Evolutionary conservation across 2,797 vertebrate genomes (phyloP), one percentile per base, ranked within the genome.

Genomic region (Sternotherus odoratus): DNA sequence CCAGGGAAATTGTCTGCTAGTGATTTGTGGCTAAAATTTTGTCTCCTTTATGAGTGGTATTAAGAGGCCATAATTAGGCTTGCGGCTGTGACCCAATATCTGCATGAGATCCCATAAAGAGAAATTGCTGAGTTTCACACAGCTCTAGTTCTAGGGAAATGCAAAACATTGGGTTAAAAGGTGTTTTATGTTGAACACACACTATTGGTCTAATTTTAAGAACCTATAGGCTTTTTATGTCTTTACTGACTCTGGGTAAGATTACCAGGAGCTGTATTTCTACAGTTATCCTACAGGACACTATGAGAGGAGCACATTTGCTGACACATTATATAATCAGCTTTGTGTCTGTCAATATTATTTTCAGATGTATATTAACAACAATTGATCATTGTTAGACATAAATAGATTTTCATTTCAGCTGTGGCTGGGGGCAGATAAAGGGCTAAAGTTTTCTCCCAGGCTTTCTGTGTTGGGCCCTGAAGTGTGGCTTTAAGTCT

Each of bases 351-450:
- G 72, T 60, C n/a, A 63, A 1, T 1, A 43, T 3, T 23, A 19
- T 78, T 86, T 77, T 79, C 74, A 91, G 39, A 39, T 89, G 93
- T 77, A 63, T 33, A 33, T 33, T 13, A 84, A 60, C n/a, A 86
- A 86, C 23, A 85, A 88, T 80, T 50, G 69, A 21, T 15, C 4
- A 53, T 90, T 94, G 92, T 48, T 86, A 60, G 49, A 82, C 80
- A 83, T 56, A 91, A 94, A 78, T 46, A 80, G 86, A 86, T 90
- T 83, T 92, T 49, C 54, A 82, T 78, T 72, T 28, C n/a, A 92
- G 26, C 1, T 77, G 63, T 82, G 39, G 56, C 6, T 84, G 43
- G 80, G 81, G 66, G 33, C 36, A 85, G 48, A 82, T 92, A 88
- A 88, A 79, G 13, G 24, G 78, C 8, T 87, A 56, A 2, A 53